A percentile compares a stretch with the other conserved stretches of the same genome.
Evolutionary conservation across 2,797 vertebrate species (phyloP).

Genomic region (Dryobates pubescens): DNA sequence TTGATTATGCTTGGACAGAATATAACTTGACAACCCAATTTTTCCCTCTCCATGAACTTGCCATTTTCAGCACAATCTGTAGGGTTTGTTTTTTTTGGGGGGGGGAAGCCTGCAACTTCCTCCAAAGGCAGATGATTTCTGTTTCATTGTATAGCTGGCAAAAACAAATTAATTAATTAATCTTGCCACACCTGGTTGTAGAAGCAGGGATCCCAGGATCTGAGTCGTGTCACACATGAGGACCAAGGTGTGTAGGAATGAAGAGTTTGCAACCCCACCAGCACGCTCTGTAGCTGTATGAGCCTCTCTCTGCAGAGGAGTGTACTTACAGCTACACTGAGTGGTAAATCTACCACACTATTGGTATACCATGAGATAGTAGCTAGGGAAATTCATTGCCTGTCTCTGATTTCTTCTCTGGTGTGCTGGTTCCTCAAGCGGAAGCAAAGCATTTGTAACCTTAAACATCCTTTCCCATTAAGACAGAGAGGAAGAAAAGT

Average conservation of each 20-base stretch:
- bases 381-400: not conserved
- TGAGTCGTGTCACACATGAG: rapidly evolving
- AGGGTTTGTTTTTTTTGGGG: not conserved
- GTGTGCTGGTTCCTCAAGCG: not conserved
- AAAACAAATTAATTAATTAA: not conserved
- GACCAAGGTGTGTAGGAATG: too few species aligned
- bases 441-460: not conserved
- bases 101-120: not conserved
- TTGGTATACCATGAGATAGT: not conserved
- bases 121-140: not conserved
- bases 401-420: not conserved
- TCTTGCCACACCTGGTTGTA: rapidly evolving
- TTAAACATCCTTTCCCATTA: not conserved
- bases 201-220: not conserved
- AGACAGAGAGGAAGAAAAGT: not conserved
- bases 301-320: not conserved
- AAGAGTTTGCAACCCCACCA: rapidly evolving
- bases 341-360: not conserved
- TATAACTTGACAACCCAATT: not conserved
- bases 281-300: not conserved
- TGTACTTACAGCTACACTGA: not conserved
- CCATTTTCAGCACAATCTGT: not conserved
- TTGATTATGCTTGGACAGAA: not conserved
- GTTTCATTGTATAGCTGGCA: not conserved
- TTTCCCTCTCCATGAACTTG: not conserved